Evolutionary conservation across 2,888 invertebrate species (phyloP), one percentile per base, ranked within the genome.

Genomic region (Balanococcus diminutus): DNA sequence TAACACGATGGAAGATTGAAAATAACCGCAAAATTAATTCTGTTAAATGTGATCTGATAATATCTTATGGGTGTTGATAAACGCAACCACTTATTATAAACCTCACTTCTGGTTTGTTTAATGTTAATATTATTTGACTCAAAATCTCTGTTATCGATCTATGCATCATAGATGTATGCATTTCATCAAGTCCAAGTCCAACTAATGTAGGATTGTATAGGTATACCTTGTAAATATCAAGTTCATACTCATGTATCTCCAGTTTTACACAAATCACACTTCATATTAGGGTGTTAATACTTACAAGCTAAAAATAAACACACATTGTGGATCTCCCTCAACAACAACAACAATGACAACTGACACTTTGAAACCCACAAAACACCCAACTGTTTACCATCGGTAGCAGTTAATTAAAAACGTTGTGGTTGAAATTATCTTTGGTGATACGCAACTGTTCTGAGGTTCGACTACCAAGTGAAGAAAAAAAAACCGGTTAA

Each of bases 401-500:
- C 75, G 36, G 36, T 36, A 36, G 36, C 75, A 31, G 75, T 79
- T 79, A 79, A 79, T 79, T 79, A 36, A 36, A 79, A 79, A 32
- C 36, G n/a, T 79, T 79, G 75, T 36, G 75, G 75, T 79, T 22
- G 75, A 79, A 79, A 79, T 36, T 9, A 79, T 36, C 28, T 19
- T 28, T 31, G 31, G 72, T 31, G 16, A 31, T 31, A 31, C 31
- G 72, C 72, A 72, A 72, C 72, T 56, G 56, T 56, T 56, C n/a
- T 1, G 22, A 56, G 75, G 25, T 32, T 32, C 19, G 75, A 79
- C 75, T 36, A 79, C 36, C 28, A 56, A 56, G 56, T 56, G 56
- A 56, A 72, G 28, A 28, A 14, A 31, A 51, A 6, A 75, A 79
- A 79, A 79, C 75, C 75, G 75, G 75, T 79, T 79, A 79, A 79